Base-by-base conservation (phyloP, 2,888 invertebrate species). In the Phortica magna region DNA sequence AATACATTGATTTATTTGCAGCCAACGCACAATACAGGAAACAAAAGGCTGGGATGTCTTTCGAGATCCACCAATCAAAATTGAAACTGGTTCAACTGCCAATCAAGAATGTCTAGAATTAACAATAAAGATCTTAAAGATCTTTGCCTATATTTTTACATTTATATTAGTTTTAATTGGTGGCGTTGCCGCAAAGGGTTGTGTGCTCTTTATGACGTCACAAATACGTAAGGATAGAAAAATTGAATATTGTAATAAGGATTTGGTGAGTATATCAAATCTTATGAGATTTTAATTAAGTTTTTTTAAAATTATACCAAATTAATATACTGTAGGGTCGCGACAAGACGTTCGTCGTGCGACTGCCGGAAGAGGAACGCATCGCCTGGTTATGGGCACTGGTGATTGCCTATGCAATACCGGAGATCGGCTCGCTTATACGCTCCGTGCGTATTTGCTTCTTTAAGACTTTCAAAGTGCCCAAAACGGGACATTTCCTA, bases 1-100 rank as follows among this genome's bases (percentile, higher is more conserved):
- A 3, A 31, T 53, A 7, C 17, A 17, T 17, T 0, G 17, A 61
- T 61, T 0, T 61, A n/a, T 9, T 61, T 61, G 0, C 78, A 96
- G 96, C 90, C 95, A 95, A 92, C 94, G 96, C 89, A 96, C 96
- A 79, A 95, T 96, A 85, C 95, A 95, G 89, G 97, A 96, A 92
- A 96, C 96, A 85, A 97, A 97, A 95, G 96, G 96, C 95, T 98
- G 98, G 98, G 98, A 98, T 94, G 98, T 98, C 78, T 98, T 98
- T 93, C 94, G 98, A 90, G 96, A 97, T 92, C 96, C 98, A 84
- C 98, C 98, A 10, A 95, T 95, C 85, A 96, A 97, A 92, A 95
- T 95, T 92, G 96, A 97, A 92, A 96, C 96, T 83, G 96, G 97
- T 81, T 97, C 97, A 73, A 96, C 96, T 94, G 96, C 96, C 84